Percentiles rank a stretch among this genome's conserved stretches.
Conservation (phyloP, 2,113 vertebrate species). For the Melanerpes aurifrons region DNA sequence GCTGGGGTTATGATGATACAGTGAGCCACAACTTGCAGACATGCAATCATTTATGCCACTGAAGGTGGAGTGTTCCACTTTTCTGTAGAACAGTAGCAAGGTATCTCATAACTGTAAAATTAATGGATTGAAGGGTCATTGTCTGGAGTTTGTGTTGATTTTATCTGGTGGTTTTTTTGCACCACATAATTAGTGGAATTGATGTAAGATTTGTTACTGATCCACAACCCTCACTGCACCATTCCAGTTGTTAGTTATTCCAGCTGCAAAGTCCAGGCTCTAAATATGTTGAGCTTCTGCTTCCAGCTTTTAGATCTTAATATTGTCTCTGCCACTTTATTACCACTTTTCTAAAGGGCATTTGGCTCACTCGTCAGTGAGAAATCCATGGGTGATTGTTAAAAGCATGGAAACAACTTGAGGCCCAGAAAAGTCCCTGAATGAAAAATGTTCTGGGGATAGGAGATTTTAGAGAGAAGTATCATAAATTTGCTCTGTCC, state of each 20-base stretch:
- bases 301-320: neutral
- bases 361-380: rapidly evolving
- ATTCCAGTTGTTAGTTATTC: too few species aligned
- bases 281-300: too few species aligned
- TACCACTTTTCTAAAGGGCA: neutral
- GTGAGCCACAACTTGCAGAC: neutral
- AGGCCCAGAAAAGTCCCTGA: neutral
- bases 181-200: neutral
- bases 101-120: neutral
- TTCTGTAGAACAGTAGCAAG: neutral
- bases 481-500: neutral
- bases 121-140: neutral
- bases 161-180: neutral
- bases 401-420: neutral
- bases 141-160: neutral
- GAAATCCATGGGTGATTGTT: neutral
- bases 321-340: neutral
- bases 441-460: neutral
- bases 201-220: neutral
- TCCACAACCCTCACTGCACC: too few species aligned
- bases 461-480: neutral
- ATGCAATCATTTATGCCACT: neutral
- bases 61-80: neutral
- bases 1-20: neutral
- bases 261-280: too few species aligned